phyloP scores from a whole-genome alignment of 2,888 invertebrate species.

The Pilophorus perplexus region DNA sequence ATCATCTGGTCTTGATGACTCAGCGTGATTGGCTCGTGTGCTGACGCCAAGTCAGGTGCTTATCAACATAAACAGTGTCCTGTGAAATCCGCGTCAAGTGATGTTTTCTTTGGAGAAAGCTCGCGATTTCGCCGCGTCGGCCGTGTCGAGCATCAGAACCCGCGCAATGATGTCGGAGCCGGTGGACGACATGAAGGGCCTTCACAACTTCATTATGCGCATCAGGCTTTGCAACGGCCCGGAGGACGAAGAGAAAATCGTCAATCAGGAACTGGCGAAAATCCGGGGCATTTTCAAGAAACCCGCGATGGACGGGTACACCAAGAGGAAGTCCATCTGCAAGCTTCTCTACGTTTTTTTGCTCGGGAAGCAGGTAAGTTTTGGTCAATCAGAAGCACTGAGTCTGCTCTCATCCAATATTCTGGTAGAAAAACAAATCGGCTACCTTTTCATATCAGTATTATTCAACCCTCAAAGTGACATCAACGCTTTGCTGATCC shows the following conservation, averaged over 20 bases:
- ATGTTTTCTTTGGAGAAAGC: too few relatives aligned
- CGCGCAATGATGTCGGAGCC: too few relatives aligned
- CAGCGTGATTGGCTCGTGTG: too few relatives aligned
- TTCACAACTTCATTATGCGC: slow-evolving; percentile 1
- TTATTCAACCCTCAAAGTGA: slow-evolving; percentile 4
- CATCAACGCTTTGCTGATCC: not conserved
- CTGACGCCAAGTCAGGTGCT: too few relatives aligned
- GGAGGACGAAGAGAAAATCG: slow-evolving; percentile 20
- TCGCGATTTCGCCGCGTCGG: too few relatives aligned
- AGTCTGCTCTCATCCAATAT: slow-evolving; percentile 22
- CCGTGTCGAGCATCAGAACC: too few relatives aligned
- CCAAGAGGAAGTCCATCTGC: slow-evolving; percentile 18
- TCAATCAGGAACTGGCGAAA: slow-evolving; percentile 20
- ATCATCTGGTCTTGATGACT: too few relatives aligned
- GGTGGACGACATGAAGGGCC: slow-evolving; percentile 8
- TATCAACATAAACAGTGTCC: too few relatives aligned
- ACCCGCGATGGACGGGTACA: slow-evolving; percentile 7
- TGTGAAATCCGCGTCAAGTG: too few relatives aligned
- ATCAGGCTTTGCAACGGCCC: not conserved
- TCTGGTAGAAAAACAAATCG: slow-evolving; percentile 17
- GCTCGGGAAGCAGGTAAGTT: slow-evolving; percentile 2
- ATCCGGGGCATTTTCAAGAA: slow-evolving; percentile 5
- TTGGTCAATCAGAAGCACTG: slow-evolving; percentile 18
- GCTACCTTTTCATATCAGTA: slow-evolving; percentile 25
- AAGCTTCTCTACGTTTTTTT: slow-evolving; percentile 25